Evolutionary conservation across 2,888 invertebrate genomes (phyloP).

Genomic region (Drosophila leonis): DNA sequence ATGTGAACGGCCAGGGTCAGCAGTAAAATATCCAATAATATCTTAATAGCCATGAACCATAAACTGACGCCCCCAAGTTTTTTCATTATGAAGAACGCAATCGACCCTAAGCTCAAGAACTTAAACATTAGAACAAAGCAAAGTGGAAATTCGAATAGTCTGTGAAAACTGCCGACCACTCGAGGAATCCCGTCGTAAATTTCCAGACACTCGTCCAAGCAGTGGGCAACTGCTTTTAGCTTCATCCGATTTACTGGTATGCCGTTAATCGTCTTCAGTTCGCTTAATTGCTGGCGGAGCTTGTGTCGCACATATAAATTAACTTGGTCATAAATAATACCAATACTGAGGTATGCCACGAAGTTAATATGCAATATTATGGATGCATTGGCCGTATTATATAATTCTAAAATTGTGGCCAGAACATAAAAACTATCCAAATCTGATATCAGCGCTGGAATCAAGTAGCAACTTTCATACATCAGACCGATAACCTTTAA

Average conservation of each 20-base stretch:
- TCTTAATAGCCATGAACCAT: slow-evolving; percentile 27
- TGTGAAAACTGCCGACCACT: slow-evolving; percentile 44
- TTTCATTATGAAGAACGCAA: slow-evolving; percentile 25
- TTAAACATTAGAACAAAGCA: slow-evolving; percentile 36
- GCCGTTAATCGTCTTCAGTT: slow-evolving; percentile 19
- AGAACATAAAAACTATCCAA: fast-evolving
- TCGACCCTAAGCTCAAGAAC: slow-evolving; percentile 32
- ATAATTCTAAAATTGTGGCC: neutral
- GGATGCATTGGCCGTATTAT: slow-evolving; percentile 16
- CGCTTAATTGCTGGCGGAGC: slow-evolving; percentile 41
- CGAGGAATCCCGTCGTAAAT: slow-evolving; percentile 61
- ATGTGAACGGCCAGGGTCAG: slow-evolving; percentile 58
- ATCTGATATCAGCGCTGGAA: neutral
- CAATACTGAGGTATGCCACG: slow-evolving; percentile 64
- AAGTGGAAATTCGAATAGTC: slow-evolving; percentile 57
- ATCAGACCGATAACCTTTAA: slow-evolving; percentile 34
- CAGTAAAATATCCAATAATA: slow-evolving; percentile 54
- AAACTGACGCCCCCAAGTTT: neutral
- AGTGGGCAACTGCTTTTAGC: slow-evolving; percentile 15
- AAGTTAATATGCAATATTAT: slow-evolving; percentile 56
- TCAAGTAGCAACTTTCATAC: slow-evolving; percentile 35
- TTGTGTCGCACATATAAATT: slow-evolving; percentile 56
- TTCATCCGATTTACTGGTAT: slow-evolving; percentile 6
- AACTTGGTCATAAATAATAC: slow-evolving; percentile 50
- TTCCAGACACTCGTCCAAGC: slow-evolving; percentile 53